Percentiles rank a stretch among this genome's conserved stretches.
phyloP scores from a whole-genome alignment of 1,140 invertebrate species.

The Dreissena rostriformis region DNA sequence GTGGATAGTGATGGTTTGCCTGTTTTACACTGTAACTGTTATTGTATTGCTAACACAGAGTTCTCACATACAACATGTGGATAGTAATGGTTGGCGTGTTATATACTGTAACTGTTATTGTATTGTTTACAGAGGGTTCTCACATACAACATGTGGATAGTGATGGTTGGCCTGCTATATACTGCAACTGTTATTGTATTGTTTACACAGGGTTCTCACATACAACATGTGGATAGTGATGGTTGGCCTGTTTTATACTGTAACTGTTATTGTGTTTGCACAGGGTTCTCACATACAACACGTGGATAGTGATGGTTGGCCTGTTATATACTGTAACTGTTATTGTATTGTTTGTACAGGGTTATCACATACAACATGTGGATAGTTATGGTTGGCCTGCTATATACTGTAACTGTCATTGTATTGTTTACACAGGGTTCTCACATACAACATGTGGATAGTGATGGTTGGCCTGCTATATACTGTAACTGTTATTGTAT shows the following conservation, averaged over 20 bases:
- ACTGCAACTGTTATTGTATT: too few relatives aligned
- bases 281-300: conserved; percentile 70
- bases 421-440: conserved; percentile 61
- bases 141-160: conserved; percentile 66
- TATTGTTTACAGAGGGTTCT: conserved; percentile 62
- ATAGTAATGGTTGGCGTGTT: conserved; percentile 65
- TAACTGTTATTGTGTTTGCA: conserved; percentile 5
- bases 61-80: conserved; percentile 67
- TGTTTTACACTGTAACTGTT: too few relatives aligned
- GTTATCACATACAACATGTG: conserved; percentile 68
- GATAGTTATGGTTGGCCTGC: conserved; percentile 65
- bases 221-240: conserved; percentile 70
- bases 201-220: conserved; percentile 64
- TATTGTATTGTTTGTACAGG: conserved; percentile 53
- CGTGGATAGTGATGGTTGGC: conserved; percentile 68
- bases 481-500: too few relatives aligned
- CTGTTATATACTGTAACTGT: too few relatives aligned
- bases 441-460: conserved; percentile 67
- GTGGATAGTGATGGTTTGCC: conserved; percentile 62
- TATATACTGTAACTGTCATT: too few relatives aligned
- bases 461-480: conserved; percentile 61
- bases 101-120: too few relatives aligned
- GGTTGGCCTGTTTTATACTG: conserved; percentile 44
- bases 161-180: conserved; percentile 60
- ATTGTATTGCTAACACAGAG: conserved; percentile 55